These are phyloP conservation scores for Vulpes lagopus DNA, from an alignment of 2,113 vertebrate species.

Conservation along the genomic window DNA sequence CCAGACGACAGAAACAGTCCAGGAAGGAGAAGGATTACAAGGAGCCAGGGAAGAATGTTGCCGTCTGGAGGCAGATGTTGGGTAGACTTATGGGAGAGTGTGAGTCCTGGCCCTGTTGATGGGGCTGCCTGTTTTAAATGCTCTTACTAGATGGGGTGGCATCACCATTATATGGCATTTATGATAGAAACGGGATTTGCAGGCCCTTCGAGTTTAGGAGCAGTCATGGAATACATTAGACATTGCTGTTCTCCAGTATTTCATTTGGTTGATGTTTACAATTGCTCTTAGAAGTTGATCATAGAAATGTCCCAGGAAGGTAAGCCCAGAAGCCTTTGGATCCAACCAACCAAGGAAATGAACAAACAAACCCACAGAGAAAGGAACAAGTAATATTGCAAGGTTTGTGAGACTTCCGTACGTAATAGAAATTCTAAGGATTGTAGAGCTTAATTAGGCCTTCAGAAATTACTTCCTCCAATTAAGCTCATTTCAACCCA, in stretches of 20 bases:
- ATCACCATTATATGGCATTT: background rate
- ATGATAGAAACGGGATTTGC: background rate
- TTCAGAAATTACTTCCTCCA: conserved; percentile 54
- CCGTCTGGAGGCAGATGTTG: background rate
- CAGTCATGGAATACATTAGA: background rate
- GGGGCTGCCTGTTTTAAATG: background rate
- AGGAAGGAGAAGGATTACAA: background rate
- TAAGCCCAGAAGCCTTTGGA: background rate
- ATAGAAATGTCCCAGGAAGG: conserved; percentile 43
- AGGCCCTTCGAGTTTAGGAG: background rate
- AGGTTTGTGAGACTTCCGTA: background rate
- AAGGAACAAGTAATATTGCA: background rate
- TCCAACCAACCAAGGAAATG: conserved; percentile 43
- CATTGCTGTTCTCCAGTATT: background rate
- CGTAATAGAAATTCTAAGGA: conserved; percentile 19
- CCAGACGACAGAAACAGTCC: too few relatives aligned
- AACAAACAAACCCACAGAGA: conserved; percentile 18
- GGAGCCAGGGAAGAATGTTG: rapidly evolving
- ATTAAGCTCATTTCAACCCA: conserved; percentile 13
- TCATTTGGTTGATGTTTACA: background rate
- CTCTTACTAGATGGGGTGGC: background rate
- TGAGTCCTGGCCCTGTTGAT: background rate
- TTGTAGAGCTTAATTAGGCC: background rate
- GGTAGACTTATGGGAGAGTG: background rate
- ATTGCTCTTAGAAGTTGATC: background rate